A percentile compares a stretch with the other conserved stretches of the same genome.
Conservation (phyloP, 2,888 invertebrate genomes). For the Hanleya hanleyi region DNA sequence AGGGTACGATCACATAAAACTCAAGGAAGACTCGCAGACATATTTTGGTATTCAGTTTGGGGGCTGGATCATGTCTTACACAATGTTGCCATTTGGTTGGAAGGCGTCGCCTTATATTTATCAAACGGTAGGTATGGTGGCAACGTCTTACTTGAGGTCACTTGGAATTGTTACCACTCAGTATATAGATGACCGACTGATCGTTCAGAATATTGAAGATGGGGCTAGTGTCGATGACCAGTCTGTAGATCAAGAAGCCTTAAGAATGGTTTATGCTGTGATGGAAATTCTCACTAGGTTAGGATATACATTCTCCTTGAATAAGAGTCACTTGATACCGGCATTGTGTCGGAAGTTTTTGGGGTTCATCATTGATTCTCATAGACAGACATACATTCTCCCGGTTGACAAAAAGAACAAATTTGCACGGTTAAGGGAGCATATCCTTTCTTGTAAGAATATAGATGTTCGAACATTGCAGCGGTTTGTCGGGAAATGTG, state of each 20-base stretch:
- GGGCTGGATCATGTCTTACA: slow-evolving; percentile 28
- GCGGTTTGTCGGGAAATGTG: neutral
- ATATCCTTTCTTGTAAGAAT: neutral
- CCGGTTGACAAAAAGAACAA: slow-evolving; percentile 4
- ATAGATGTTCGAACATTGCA: slow-evolving; percentile 1
- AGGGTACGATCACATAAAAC: slow-evolving; percentile 28
- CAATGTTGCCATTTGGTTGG: slow-evolving; percentile 43
- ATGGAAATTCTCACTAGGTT: slow-evolving; percentile 12
- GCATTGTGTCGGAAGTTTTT: slow-evolving; percentile 3
- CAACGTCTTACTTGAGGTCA: slow-evolving; percentile 12
- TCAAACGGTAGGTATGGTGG: slow-evolving; percentile 18
- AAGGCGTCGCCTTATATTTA: slow-evolving; percentile 26
- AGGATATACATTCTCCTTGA: slow-evolving; percentile 16
- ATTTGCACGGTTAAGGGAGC: slow-evolving; percentile 10
- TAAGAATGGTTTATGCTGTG: neutral
- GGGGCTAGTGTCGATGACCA: neutral
- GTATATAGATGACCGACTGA: slow-evolving; percentile 31
- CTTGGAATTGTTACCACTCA: slow-evolving; percentile 11
- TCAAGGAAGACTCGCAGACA: neutral
- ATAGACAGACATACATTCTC: neutral
- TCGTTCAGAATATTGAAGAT: neutral
- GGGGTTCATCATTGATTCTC: slow-evolving; percentile 17
- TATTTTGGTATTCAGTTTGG: slow-evolving; percentile 30
- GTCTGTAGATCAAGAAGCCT: neutral
- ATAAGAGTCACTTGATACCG: slow-evolving; percentile 10